A percentile compares a stretch with the other conserved stretches of the same genome.
Evolutionary conservation across 2,888 invertebrate species (phyloP).

Genomic region (Epiblema foenella): DNA sequence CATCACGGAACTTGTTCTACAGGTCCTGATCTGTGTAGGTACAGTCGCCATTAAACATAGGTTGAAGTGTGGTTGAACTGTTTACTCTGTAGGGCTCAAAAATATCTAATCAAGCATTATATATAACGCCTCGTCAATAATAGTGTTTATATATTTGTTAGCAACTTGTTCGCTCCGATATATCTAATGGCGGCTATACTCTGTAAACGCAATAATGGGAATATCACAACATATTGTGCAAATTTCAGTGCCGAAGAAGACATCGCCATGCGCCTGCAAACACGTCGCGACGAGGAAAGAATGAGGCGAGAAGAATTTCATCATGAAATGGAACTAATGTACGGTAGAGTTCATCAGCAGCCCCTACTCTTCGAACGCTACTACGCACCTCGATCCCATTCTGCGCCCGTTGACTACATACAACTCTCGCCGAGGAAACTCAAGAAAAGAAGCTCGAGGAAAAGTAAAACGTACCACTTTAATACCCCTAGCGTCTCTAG

Average conservation of each 20-base stretch:
- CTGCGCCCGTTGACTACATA: constrained; percentile 63
- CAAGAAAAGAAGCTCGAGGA: constrained; percentile 61
- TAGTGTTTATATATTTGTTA: no score
- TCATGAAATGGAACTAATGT: constrained; percentile 89
- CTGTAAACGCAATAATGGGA: neutral
- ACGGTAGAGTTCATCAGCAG: constrained; percentile 88
- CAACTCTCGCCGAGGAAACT: constrained; percentile 72
- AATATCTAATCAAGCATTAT: no score
- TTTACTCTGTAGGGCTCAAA: no score
- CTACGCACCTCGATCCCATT: constrained; percentile 83
- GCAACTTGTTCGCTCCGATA: no score
- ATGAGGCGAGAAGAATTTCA: constrained; percentile 88
- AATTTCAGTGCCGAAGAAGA: constrained; percentile 86
- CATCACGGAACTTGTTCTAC: neutral
- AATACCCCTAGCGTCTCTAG: constrained; percentile 67
- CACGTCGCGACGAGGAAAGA: constrained; percentile 88
- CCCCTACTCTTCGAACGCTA: constrained; percentile 89
- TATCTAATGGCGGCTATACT: neutral
- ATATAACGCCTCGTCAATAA: no score
- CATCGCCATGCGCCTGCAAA: constrained; percentile 87
- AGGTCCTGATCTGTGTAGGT: neutral
- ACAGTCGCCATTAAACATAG: neutral
- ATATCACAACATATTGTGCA: neutral
- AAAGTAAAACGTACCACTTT: constrained; percentile 60
- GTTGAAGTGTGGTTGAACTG: no score